These are phyloP conservation scores for Cottus gobio DNA, from an alignment of 2,113 vertebrate genomes.

Conservation along the genomic window DNA sequence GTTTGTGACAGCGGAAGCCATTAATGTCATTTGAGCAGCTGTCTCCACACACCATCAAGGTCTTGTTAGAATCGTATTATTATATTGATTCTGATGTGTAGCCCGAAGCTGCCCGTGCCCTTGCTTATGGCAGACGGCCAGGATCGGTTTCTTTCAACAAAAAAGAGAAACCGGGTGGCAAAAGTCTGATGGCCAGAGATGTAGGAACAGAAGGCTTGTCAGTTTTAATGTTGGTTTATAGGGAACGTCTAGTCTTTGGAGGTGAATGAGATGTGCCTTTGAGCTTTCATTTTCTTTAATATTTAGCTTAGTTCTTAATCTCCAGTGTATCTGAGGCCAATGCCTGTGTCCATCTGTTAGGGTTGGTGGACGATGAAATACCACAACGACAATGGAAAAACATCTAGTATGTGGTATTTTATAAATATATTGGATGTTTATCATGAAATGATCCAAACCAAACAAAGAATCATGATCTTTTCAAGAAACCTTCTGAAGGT, in stretches of 20 bases:
- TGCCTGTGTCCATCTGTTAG: background rate
- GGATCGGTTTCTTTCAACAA: conserved; percentile 12
- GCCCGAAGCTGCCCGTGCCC: conserved; percentile 25
- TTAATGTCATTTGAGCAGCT: conserved; percentile 50
- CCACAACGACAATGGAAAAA: background rate
- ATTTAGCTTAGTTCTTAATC: background rate
- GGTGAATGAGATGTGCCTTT: conserved; percentile 19
- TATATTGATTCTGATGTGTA: conserved; percentile 53
- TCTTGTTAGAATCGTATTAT: conserved; percentile 61
- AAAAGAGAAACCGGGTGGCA: conserved; percentile 21
- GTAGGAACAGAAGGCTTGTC: conserved; percentile 39
- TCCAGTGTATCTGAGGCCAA: background rate
- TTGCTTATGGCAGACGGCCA: conserved; percentile 37
- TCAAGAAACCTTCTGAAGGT: background rate
- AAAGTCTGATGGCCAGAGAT: conserved; percentile 25
- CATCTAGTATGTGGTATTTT: background rate
- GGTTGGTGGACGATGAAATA: background rate
- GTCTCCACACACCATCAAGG: conserved; percentile 43
- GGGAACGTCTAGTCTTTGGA: conserved; percentile 15
- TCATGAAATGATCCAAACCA: background rate
- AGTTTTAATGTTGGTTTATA: conserved; percentile 25
- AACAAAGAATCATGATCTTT: background rate
- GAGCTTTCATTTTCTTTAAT: conserved; percentile 6
- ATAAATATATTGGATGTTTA: background rate
- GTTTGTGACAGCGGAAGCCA: conserved; percentile 42